Base-by-base conservation (phyloP, 2,888 invertebrate genomes). In the Tromatobia lineatoria region DNA sequence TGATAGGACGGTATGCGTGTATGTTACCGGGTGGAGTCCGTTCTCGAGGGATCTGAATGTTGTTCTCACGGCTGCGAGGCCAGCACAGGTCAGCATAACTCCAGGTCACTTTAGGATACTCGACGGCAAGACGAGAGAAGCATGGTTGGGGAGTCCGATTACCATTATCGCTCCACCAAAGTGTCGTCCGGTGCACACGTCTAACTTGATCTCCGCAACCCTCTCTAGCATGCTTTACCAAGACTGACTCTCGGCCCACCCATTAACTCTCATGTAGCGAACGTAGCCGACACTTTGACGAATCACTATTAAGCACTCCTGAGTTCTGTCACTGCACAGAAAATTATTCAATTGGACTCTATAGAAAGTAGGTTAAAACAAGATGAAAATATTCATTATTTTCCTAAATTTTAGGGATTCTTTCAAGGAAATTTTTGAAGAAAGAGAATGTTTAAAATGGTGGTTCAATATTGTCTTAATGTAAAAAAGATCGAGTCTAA, bases 101-200 rank as follows among this genome's bases (percentile, higher is more conserved):
- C 87, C 64, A 69, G 86, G 87, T 85, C 88, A 82, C 88, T 89
- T 88, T 87, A 87, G 88, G 86, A 85, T 66, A 85, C 82, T 80
- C 70, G 74, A 47, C 64, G 61, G 59, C 54, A 25, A 18, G 38
- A 52, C 70, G 59, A 80, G 59, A 25, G 64, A 23, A 57, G 64
- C 74, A 50, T 10, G 50, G 50, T 70, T 34, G 13, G 50, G 52
- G 38, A 38, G 52, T 64, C 64, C 74, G 74, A 75, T 75, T 75
- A 75, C 74, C 74, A 75, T 75, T 75, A 75, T 75, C 74, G 74
- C 64, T 38, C 74, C 74, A 64, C 74, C 74, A 75, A 81, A 81
- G 75, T 75, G 57, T 52, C 74, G 67, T 80, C 74, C 69, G 52
- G 80, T 47, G 74, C 74, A 61, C 59, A 74, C 69, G 74, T 80